Percentiles rank a stretch among this genome's conserved stretches.
These are phyloP conservation scores for Drosophila bifasciata DNA, from an alignment of 1,140 invertebrate genomes.

Conservation along the genomic window DNA sequence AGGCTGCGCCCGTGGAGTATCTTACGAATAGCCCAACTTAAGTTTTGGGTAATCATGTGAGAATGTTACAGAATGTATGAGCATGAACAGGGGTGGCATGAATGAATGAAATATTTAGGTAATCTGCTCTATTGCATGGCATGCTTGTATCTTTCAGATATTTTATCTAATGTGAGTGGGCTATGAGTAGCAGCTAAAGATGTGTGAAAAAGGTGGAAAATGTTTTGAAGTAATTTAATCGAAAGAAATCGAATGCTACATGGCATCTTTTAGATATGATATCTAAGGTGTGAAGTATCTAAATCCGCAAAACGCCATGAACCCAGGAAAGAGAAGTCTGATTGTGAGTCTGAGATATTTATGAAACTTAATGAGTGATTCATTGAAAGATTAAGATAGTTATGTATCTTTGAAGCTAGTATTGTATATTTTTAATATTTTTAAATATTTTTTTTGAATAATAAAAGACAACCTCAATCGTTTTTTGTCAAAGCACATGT, in stretches of 20 bases:
- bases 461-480: no score
- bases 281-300: slow-evolving; percentile 4
- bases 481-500: no score
- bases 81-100: slow-evolving; percentile 4
- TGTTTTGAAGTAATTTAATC: slow-evolving; percentile 1
- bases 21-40: slow-evolving; percentile 38
- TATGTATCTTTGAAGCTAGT: no score
- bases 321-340: no score
- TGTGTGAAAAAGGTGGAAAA: slow-evolving; percentile 34
- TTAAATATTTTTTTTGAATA: no score
- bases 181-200: slow-evolving; percentile 1
- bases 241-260: no score
- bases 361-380: no score
- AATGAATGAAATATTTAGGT: slow-evolving; percentile 29
- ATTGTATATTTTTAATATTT: no score
- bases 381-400: no score
- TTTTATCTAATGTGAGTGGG: slow-evolving; percentile 9
- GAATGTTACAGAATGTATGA: slow-evolving; percentile 16
- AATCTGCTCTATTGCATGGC: slow-evolving; percentile 7
- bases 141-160: slow-evolving; percentile 22
- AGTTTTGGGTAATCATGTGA: slow-evolving; percentile 38
- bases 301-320: no score
- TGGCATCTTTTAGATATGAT: not conserved
- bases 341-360: no score
- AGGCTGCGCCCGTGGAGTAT: slow-evolving; percentile 11